phyloP scores from a whole-genome alignment of 1,140 invertebrate species.

The Thaumetopoea pityocampa region DNA sequence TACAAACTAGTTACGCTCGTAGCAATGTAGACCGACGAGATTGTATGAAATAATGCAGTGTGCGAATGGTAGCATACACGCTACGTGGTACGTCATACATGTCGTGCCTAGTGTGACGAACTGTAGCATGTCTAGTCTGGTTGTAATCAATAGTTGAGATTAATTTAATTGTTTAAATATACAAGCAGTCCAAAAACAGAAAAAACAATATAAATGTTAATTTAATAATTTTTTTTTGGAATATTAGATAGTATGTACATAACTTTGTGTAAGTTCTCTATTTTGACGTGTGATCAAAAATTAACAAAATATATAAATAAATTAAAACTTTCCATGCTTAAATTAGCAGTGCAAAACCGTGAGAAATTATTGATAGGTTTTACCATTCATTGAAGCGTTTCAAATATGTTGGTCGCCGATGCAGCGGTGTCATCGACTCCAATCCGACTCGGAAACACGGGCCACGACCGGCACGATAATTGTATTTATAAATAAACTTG shows the following conservation, averaged over 20 bases:
- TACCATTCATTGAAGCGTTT: slow-evolving; percentile 36
- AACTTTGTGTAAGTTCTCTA: not conserved
- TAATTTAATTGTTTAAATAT: not conserved
- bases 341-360: slow-evolving; percentile 23
- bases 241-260: not conserved
- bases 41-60: too few species aligned
- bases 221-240: not conserved
- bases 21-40: too few species aligned
- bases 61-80: too few species aligned
- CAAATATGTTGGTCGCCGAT: slow-evolving; percentile 30
- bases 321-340: slow-evolving; percentile 4
- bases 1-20: too few species aligned
- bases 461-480: slow-evolving; percentile 5
- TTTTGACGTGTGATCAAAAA: not conserved
- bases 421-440: slow-evolving; percentile 34
- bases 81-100: too few species aligned
- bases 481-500: slow-evolving; percentile 7
- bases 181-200: not conserved
- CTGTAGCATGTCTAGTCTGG: too few species aligned
- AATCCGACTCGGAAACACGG: slow-evolving; percentile 10
- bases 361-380: slow-evolving; percentile 32
- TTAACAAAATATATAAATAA: slow-evolving; percentile 1
- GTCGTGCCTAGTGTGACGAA: too few species aligned
- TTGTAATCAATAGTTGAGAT: not conserved
- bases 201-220: not conserved